A percentile compares a stretch with the other conserved stretches of the same genome.
phyloP scores from a whole-genome alignment of 2,797 vertebrate genomes.

The Furcifer pardalis region DNA sequence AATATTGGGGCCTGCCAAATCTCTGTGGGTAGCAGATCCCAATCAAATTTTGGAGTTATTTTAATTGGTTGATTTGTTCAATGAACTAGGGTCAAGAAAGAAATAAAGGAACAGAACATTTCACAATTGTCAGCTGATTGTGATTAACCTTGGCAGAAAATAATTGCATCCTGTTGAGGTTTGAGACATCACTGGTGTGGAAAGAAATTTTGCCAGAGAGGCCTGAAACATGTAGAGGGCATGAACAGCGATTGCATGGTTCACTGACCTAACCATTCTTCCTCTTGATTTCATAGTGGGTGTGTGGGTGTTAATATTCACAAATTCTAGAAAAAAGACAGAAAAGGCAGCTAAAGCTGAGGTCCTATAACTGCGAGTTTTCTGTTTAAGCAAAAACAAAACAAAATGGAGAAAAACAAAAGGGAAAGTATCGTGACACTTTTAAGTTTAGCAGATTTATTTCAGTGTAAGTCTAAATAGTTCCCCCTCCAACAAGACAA shows the following conservation, averaged over 20 bases:
- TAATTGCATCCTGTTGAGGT: slow-evolving; percentile 2
- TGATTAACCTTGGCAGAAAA: slow-evolving; percentile 5
- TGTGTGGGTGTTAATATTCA: background rate
- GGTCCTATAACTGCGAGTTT: background rate
- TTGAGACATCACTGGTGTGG: background rate
- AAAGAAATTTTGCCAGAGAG: background rate
- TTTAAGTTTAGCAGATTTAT: too few relatives aligned
- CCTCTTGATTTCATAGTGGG: background rate
- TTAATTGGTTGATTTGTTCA: slow-evolving; percentile 1
- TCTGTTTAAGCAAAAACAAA: too few relatives aligned
- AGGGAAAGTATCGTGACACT: too few relatives aligned
- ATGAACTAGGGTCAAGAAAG: background rate
- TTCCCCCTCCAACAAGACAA: too few relatives aligned
- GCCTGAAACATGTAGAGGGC: background rate
- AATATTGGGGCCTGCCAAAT: background rate
- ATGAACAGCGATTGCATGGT: background rate
- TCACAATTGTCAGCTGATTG: slow-evolving; percentile 5
- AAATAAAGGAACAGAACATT: slow-evolving; percentile 1
- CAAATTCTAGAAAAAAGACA: background rate
- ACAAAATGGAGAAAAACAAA: too few relatives aligned
- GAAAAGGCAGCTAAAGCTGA: background rate
- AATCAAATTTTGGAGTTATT: background rate
- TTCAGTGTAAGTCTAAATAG: too few relatives aligned
- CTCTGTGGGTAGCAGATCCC: background rate
- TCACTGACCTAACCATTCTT: background rate